Evolutionary conservation across 2,888 invertebrate species (phyloP).

Genomic region (Alitta virens): DNA sequence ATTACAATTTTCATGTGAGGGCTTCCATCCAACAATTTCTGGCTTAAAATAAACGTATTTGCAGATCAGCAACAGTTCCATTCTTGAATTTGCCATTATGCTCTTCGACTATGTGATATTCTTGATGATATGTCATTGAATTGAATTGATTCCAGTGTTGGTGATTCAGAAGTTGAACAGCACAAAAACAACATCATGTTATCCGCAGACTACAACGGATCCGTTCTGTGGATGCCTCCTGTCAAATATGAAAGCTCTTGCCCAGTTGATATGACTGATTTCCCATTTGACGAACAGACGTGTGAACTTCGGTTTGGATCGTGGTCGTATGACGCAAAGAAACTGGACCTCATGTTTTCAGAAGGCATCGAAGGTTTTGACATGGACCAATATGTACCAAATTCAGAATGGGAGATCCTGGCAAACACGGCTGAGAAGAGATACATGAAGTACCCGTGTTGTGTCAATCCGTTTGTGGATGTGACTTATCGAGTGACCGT

Average conservation of each 20-base stretch:
- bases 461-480: neutral
- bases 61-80: no score
- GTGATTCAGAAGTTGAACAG: slow-evolving; percentile 5
- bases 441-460: neutral
- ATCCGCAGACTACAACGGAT: neutral
- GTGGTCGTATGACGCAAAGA: neutral
- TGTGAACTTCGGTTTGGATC: neutral
- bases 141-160: slow-evolving; percentile 10
- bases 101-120: no score
- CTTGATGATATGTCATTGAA: no score
- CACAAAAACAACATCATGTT: slow-evolving; percentile 3
- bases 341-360: neutral
- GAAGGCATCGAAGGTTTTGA: neutral
- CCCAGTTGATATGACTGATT: slow-evolving; percentile 1
- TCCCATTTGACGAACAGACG: neutral
- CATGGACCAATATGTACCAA: neutral
- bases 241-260: neutral
- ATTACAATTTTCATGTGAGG: no score
- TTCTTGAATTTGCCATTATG: no score
- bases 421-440: neutral
- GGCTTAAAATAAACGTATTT: no score
- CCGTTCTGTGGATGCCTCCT: neutral
- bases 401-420: neutral
- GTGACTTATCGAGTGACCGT: neutral
- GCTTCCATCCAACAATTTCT: no score